Evolutionary conservation across 2,113 vertebrate genomes (phyloP), one percentile per base, ranked within the genome.

Genomic region (Antennarius striatus): DNA sequence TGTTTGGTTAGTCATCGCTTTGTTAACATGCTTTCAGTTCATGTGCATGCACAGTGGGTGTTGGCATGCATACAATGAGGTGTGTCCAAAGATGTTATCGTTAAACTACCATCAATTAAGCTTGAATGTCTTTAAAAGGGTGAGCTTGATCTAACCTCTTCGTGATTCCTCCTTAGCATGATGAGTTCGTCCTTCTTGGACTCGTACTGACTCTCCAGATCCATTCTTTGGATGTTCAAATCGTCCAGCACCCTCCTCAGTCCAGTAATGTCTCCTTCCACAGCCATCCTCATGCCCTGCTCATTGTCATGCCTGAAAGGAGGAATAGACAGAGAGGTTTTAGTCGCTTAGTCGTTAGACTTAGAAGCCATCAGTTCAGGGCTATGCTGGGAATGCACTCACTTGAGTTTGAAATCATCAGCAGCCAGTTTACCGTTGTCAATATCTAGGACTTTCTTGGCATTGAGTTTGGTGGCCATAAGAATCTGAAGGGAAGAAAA

Each of bases 361-460:
- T 45, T 9, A 55, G 58, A 59, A 15, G 68, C 0, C 63, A 63
- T 60, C 61, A 5, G 28, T 6, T 4, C 7, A 47, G 9, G 30
- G 22, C 9, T 30, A 55, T 0, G 5, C 9, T 6, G 8, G 47
- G 8, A 48, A 17, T 7, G 43, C 4, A 88, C 91, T 95, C 89
- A 98, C 96, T 95, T 98, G 71, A 90, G 88, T 86, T 88, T 93
- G 83, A 96, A 97, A 79, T 98, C 96, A 2, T 97, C 95, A 1
- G 93, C 92, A 3, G 95, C 94, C 85, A 98, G 91, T 79, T 89
- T 93, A 14, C 93, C 90, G 0, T 98, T 98, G 73, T 98, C 94
- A 1, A 92, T 92, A 56, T 95, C 91, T 67, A 97, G 69, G 58
- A 93, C 30, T 0, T 88, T 75, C 74, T 81, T 92, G 79, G 92